Evolutionary conservation across 2,888 invertebrate genomes (phyloP), one percentile per base, ranked within the genome.

Genomic region (Nephrocerus scutellatus): DNA sequence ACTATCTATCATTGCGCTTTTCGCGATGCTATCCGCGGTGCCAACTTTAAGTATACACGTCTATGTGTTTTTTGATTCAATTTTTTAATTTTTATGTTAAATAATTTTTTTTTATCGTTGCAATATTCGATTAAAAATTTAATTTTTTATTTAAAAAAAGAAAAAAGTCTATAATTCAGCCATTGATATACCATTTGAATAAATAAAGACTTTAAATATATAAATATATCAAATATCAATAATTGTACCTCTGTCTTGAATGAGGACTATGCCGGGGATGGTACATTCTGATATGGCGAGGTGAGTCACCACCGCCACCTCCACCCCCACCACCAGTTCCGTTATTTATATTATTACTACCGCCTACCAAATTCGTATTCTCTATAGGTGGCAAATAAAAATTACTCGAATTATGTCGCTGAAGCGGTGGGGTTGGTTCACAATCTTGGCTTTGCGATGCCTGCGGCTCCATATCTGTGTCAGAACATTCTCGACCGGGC

Each of bases 391-490:
- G 85, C 64, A 85, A 77, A 74, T 89, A 90, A 72, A 91, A 82
- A 70, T 89, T 90, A 55, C 80, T 84, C 41, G 89, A 89, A 56
- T 88, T 88, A 59, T 84, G 83, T 53, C 90, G 76, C 70, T 88
- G 87, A 50, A 86, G 70, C 39, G 86, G 86, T 31, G 90, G 91
- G 52, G 91, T 90, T 7, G 91, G 89, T 69, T 91, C 90, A 70
- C 90, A 91, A 74, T 91, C 91, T 55, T 87, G 84, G 35, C 87
- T 87, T 71, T 90, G 90, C 33, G 88, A 88, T 32, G 88, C 89
- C 20, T 83, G 84, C 6, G 86, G 84, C 50, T 88, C 89, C 77
- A 83, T 76, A 57, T 90, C 89, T 51, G 86, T 79, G 63, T 90
- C 89, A 25, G 80, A 80, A 46, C 79, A 82, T 59, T 85, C 85